Evolutionary conservation across 64 coral and sea anemone species (phyloP), one percentile per base, ranked within the genome.

Genomic region (Cladopsammia gracilis): DNA sequence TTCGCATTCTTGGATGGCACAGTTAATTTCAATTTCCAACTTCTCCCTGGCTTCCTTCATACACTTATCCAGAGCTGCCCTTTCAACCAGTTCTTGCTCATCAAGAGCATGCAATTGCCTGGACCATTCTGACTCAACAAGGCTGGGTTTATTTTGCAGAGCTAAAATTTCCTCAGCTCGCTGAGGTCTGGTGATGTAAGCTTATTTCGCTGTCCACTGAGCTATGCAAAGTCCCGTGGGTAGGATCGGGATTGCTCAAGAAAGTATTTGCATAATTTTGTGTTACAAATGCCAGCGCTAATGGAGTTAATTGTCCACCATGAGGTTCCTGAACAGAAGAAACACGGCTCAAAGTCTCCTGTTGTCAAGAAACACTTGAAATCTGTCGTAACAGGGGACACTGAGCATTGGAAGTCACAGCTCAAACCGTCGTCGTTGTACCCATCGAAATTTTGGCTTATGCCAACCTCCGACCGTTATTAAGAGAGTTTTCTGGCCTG

Each of bases 31-130:
- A 25, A 70, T 26, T 70, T 70, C 0, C 62, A 70, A 70, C 10
- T 70, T 70, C 23, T 70, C 24, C 66, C 66, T 70, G 10, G 24
- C 66, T 26, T 70, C n/a, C 23, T 26, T 70, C 66, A 70, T 70
- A 70, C 66, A n/a, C 24, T 70, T 70, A 70, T 70, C 20, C 66
- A 70, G 66, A 25, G 66, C 66, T n/a, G 24, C 66, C 23, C 66
- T 70, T 70, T 70, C 66, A 70, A n/a, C 66, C 20, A 70, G 66
- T 43, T 70, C 23, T 26, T 70, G n/a, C 66, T 70, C 20, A 18
- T 26, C 3, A 25, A 70, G 24, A 26, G 66, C 25, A 4, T 1
- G 25, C 24, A 70, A 25, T 70, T 10, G 20, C 66, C 24, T 26
- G 23, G 66, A 70, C 66, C 66, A 70, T 70, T 70, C 66, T 26